Percentiles rank a stretch among this genome's conserved stretches.
phyloP scores from a whole-genome alignment of 2,113 vertebrate genomes.

The Paradisaea rubra region DNA sequence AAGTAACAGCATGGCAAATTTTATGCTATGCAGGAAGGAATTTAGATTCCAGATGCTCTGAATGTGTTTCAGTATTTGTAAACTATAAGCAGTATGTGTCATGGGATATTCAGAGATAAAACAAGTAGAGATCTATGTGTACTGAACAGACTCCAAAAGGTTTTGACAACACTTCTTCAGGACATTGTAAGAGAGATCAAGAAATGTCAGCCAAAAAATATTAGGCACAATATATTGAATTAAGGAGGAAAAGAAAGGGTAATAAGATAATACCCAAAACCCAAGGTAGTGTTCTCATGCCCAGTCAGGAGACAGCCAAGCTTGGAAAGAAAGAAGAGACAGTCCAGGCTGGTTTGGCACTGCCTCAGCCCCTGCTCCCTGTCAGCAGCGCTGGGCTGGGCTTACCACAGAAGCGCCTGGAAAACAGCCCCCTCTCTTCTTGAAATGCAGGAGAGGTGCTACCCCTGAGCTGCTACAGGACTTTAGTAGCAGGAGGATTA shows the following conservation, averaged over 20 bases:
- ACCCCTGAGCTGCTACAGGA: neutral
- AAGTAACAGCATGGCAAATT: neutral
- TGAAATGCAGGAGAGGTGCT: neutral
- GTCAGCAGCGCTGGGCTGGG: neutral
- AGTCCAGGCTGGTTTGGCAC: neutral
- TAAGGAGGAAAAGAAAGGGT: neutral
- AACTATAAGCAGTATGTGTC: neutral
- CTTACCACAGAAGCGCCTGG: neutral
- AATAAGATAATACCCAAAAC: neutral
- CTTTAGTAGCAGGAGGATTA: neutral
- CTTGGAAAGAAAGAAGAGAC: neutral
- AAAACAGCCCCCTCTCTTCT: neutral
- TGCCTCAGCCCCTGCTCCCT: neutral
- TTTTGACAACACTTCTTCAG: neutral
- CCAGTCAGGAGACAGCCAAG: neutral
- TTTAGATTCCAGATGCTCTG: neutral
- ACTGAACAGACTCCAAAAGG: neutral
- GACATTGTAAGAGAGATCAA: neutral
- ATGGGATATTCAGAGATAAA: neutral
- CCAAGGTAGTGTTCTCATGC: neutral
- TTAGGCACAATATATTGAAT: neutral
- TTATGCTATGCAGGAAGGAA: neutral
- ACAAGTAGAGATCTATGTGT: neutral
- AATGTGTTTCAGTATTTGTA: neutral
- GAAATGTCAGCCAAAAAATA: neutral